These are phyloP conservation scores for Mastomys natalensis DNA, from an alignment of 2,113 vertebrate genomes.

Conservation along the genomic window DNA sequence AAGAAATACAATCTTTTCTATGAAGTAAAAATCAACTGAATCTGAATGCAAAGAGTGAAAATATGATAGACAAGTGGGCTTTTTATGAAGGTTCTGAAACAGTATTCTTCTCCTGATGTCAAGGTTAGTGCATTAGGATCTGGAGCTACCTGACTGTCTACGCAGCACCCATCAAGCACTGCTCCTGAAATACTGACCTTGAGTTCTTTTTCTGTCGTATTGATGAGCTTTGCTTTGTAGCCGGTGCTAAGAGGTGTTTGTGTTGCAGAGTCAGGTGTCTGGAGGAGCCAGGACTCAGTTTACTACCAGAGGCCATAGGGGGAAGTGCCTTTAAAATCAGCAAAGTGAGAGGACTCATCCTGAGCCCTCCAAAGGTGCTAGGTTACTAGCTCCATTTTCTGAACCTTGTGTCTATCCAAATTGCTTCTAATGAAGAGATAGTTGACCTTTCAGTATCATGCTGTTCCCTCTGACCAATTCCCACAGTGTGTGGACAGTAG, in stretches of 20 bases:
- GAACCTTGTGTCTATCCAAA: not conserved
- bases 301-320: not conserved
- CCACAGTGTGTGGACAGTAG: too few relatives aligned
- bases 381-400: not conserved
- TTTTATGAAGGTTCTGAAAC: constrained; percentile 13
- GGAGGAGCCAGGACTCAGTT: not conserved
- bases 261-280: constrained; percentile 10
- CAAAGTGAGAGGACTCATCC: not conserved
- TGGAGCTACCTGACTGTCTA: not conserved
- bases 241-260: not conserved
- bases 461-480: not conserved
- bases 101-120: not conserved
- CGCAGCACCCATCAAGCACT: not conserved
- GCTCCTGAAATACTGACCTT: not conserved
- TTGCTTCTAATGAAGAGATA: not conserved
- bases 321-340: not conserved
- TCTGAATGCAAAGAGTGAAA: not conserved
- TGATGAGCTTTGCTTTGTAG: not conserved
- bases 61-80: not conserved
- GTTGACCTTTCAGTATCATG: not conserved
- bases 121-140: not conserved
- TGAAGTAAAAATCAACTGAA: constrained; percentile 2
- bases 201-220: not conserved
- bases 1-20: not conserved
- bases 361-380: not conserved